Evolutionary conservation across 2,888 invertebrate species (phyloP).

Genomic region (Eugnorisma glareosa): DNA sequence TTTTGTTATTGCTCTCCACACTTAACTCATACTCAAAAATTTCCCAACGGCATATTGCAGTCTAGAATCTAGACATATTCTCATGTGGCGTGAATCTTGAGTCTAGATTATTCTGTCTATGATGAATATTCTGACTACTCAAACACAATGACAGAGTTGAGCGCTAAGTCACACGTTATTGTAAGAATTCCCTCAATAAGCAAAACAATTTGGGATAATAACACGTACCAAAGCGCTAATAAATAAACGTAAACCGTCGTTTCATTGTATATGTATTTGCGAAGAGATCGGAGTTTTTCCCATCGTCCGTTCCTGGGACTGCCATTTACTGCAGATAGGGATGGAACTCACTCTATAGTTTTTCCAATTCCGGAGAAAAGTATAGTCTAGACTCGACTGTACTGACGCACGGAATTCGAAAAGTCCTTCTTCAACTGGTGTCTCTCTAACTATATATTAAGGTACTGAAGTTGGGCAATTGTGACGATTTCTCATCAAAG

Average conservation of each 20-base stretch:
- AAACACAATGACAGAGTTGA: not conserved
- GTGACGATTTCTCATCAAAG: not conserved
- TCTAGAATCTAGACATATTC: not conserved
- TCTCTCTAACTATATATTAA: not conserved
- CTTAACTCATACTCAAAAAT: not conserved
- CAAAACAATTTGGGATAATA: not conserved
- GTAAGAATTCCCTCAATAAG: not conserved
- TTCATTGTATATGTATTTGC: not conserved
- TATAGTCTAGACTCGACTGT: not conserved
- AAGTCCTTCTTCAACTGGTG: not conserved
- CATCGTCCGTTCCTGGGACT: not conserved
- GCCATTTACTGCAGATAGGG: not conserved
- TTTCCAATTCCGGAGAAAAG: not conserved
- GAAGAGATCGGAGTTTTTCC: constrained; percentile 2
- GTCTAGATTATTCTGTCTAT: not conserved
- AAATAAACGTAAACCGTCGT: not conserved
- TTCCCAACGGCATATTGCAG: not conserved
- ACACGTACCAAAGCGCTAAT: not conserved
- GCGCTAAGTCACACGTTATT: not conserved
- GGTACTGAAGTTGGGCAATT: not conserved
- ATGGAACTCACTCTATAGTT: not conserved
- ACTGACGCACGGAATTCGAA: not conserved
- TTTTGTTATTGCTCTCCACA: not conserved
- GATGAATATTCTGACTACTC: not conserved
- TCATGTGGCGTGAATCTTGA: not conserved